Conservation (phyloP, 2,113 vertebrate species). For the Chionis minor region DNA sequence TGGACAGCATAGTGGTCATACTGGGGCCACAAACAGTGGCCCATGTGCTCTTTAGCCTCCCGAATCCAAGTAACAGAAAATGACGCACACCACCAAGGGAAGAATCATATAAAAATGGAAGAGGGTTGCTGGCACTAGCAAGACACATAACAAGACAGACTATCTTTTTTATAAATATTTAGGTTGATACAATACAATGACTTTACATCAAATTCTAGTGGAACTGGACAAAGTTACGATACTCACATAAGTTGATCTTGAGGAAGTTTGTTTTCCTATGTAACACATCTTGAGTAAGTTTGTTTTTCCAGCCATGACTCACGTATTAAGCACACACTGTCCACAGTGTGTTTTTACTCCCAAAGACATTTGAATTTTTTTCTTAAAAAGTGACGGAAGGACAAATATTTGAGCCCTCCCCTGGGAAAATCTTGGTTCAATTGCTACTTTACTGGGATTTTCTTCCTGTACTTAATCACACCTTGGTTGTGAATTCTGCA, state of each 20-base stretch:
- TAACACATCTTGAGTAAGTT: not conserved
- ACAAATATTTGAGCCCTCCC: not conserved
- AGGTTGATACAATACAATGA: not conserved
- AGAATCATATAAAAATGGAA: not conserved
- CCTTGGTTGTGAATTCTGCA: not conserved
- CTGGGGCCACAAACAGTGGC: not conserved
- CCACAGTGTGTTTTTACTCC: not conserved
- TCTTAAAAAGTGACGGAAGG: not conserved
- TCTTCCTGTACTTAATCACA: not conserved
- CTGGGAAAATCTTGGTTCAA: not conserved
- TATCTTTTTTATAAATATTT: not conserved
- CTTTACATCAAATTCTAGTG: not conserved
- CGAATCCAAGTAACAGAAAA: not conserved
- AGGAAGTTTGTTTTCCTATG: not conserved
- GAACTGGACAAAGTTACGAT: not conserved
- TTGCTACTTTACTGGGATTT: not conserved
- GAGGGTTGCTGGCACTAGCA: not conserved
- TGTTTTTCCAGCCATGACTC: not conserved
- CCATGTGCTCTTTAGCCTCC: not conserved
- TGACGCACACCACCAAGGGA: not conserved
- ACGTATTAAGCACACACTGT: not conserved
- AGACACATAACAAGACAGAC: not conserved
- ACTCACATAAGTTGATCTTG: not conserved
- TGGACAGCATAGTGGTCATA: not conserved
- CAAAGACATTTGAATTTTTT: not conserved